Conservation (phyloP, 1,140 invertebrate genomes). For the Atta cephalotes region DNA sequence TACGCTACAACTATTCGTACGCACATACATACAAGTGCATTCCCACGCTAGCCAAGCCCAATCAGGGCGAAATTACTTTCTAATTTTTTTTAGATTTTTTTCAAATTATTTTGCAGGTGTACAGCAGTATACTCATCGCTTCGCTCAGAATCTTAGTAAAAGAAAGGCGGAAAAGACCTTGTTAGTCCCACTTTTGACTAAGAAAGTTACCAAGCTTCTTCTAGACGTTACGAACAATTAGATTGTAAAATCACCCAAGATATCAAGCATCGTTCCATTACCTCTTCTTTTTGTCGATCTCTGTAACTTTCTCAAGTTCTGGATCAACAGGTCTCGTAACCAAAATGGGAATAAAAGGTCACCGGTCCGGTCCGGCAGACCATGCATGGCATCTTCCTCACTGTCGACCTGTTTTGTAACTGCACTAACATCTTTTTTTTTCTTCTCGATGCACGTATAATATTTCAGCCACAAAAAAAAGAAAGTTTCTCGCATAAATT, state of each 20-base stretch:
- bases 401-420: constrained; percentile 25
- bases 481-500: constrained; percentile 6
- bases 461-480: constrained; percentile 25
- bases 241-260: constrained; percentile 76
- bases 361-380: constrained; percentile 43
- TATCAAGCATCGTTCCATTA: constrained; percentile 55
- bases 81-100: constrained; percentile 16
- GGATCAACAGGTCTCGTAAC: constrained; percentile 80
- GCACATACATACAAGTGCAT: neutral
- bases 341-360: constrained; percentile 74
- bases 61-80: neutral
- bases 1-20: neutral
- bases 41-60: constrained; percentile 9
- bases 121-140: neutral
- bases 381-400: neutral
- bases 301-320: constrained; percentile 82
- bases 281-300: constrained; percentile 30
- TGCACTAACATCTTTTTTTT: constrained; percentile 57
- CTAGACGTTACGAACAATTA: constrained; percentile 81
- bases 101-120: neutral
- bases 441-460: neutral
- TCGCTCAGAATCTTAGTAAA: neutral
- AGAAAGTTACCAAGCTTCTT: constrained; percentile 75
- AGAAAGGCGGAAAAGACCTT: constrained; percentile 64
- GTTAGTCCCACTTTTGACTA: constrained; percentile 56